Evolutionary conservation across 2,797 vertebrate species (phyloP).

Genomic region (Leucoraja ocellata): DNA sequence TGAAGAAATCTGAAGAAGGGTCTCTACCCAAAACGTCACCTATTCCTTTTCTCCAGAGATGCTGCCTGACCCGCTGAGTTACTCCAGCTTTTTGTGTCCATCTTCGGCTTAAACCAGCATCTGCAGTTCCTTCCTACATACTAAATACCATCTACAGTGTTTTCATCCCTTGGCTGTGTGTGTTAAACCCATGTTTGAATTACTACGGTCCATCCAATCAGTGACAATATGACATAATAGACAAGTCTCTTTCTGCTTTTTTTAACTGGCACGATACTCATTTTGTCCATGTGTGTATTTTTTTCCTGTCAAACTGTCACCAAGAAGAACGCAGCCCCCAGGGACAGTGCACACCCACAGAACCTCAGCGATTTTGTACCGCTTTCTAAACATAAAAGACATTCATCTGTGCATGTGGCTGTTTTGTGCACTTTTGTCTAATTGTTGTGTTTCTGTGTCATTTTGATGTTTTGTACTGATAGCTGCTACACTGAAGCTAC

Average conservation of each 20-base stretch:
- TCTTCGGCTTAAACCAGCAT: no score
- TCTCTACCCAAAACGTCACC: no score
- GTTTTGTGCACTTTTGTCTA: constrained; percentile 38
- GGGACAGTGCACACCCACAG: neutral
- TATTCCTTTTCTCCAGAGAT: no score
- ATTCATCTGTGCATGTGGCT: constrained; percentile 27
- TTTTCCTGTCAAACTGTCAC: neutral
- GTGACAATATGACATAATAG: no score
- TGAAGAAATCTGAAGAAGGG: no score
- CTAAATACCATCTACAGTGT: neutral
- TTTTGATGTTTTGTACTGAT: constrained; percentile 72
- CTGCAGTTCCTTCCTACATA: no score
- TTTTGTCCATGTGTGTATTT: neutral
- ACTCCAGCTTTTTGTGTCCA: no score
- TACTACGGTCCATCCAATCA: neutral
- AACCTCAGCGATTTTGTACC: neutral
- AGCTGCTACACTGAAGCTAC: constrained; percentile 94
- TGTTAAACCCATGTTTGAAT: neutral
- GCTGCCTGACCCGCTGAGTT: no score
- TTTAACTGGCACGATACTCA: neutral
- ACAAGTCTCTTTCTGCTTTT: neutral
- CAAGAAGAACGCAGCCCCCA: neutral
- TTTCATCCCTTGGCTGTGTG: neutral
- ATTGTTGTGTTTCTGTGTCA: constrained; percentile 52
- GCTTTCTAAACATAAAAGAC: neutral